Percentiles rank a stretch among this genome's conserved stretches.
Evolutionary conservation across 2,888 invertebrate species (phyloP).

Genomic region (Drosophila maculinotata): DNA sequence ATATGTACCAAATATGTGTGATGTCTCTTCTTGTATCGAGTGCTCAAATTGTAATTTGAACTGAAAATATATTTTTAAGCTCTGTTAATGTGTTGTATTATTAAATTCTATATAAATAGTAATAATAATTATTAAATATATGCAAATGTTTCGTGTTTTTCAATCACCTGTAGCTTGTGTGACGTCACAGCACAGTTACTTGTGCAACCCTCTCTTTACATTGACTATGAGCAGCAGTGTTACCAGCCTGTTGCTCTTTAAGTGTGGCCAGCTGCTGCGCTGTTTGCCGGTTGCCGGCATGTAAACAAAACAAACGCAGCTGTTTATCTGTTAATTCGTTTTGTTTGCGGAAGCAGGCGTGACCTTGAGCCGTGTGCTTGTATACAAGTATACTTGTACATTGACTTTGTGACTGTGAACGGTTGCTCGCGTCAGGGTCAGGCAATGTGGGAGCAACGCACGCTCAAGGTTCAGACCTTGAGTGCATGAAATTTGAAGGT

Average conservation of each 20-base stretch:
- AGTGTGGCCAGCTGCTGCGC: conserved; percentile 25
- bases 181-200: conserved; percentile 8
- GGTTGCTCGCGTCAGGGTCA: conserved; percentile 62
- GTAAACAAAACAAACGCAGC: conserved; percentile 44
- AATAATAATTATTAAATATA: background rate
- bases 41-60: rapidly evolving
- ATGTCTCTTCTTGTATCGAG: conserved; percentile 10
- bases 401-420: conserved; percentile 70
- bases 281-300: conserved; percentile 39
- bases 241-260: conserved; percentile 16
- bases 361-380: conserved; percentile 65
- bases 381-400: conserved; percentile 50
- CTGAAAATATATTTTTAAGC: no score
- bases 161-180: background rate
- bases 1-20: background rate
- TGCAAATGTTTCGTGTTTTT: no score
- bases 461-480: conserved; percentile 78
- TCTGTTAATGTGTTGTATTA: background rate
- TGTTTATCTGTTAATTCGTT: conserved; percentile 20
- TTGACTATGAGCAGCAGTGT: conserved; percentile 15
- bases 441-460: conserved; percentile 65
- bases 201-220: conserved; percentile 13
- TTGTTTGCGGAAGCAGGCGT: conserved; percentile 66
- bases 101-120: no score
- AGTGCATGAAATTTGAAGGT: conserved; percentile 71